Percentiles rank a stretch among this genome's conserved stretches.
Evolutionary conservation across 2,888 invertebrate genomes (phyloP).

Genomic region (Tuberolachnus salignus): DNA sequence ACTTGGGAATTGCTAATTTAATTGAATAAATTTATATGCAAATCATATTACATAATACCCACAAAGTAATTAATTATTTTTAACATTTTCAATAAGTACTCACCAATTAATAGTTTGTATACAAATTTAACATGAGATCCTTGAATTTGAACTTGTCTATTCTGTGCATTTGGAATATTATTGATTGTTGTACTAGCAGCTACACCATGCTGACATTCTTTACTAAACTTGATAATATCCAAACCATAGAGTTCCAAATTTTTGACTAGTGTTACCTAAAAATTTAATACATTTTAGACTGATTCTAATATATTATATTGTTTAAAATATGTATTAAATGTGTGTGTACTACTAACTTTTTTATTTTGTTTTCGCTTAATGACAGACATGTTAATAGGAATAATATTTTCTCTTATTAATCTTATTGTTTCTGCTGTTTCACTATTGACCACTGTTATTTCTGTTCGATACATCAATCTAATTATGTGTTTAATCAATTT

Average conservation of each 20-base stretch:
- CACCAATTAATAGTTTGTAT: slow-evolving; percentile 66
- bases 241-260: slow-evolving; percentile 89
- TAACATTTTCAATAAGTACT: slow-evolving; percentile 37
- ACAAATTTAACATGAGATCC: slow-evolving; percentile 82
- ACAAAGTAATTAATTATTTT: not conserved
- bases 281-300: slow-evolving; percentile 47
- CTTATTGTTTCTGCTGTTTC: slow-evolving; percentile 57
- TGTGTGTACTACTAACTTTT: slow-evolving; percentile 69
- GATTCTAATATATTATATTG: too few relatives aligned
- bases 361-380: slow-evolving; percentile 84
- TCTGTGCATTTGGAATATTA: slow-evolving; percentile 73
- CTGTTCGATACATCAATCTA: slow-evolving; percentile 73
- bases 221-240: slow-evolving; percentile 76
- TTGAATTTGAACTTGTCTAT: slow-evolving; percentile 82
- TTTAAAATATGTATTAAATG: not conserved
- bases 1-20: too few relatives aligned
- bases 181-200: slow-evolving; percentile 87
- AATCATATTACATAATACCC: too few relatives aligned
- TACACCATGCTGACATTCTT: slow-evolving; percentile 81
- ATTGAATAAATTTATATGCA: too few relatives aligned
- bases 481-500: slow-evolving; percentile 75
- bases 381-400: slow-evolving; percentile 78
- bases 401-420: slow-evolving; percentile 73
- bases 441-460: slow-evolving; percentile 71
- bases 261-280: slow-evolving; percentile 82